Conservation (phyloP, 2,888 invertebrate genomes). For the Sarcophaga subvicina region DNA sequence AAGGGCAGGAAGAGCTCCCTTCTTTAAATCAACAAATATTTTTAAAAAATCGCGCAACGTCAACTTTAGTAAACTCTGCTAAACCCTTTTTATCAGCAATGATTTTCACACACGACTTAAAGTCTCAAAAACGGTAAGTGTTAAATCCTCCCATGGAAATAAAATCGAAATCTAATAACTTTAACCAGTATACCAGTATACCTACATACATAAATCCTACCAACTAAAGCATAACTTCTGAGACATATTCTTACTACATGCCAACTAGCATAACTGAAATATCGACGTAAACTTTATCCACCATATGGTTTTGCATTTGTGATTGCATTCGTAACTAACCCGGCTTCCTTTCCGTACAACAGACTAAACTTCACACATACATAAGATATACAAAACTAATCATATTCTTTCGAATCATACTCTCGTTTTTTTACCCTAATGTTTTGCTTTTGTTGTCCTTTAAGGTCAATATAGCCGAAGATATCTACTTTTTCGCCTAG, state of each 20-base stretch:
- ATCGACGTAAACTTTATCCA: too few species aligned
- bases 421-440: too few species aligned
- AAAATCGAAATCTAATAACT: neutral
- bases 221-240: too few species aligned
- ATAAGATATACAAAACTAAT: neutral
- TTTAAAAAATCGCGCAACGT: conserved; percentile 19
- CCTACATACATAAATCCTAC: too few species aligned
- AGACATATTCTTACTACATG: too few species aligned
- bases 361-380: neutral
- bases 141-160: neutral
- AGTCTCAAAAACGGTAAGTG: conserved; percentile 56
- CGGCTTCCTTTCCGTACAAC: neutral
- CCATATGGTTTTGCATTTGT: neutral
- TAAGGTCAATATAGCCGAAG: too few species aligned
- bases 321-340: neutral
- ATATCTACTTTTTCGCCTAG: too few species aligned
- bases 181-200: too few species aligned
- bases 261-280: too few species aligned
- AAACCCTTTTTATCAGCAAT: conserved; percentile 37
- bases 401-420: too few species aligned
- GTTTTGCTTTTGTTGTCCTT: too few species aligned
- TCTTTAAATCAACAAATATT: conserved; percentile 33
- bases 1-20: conserved; percentile 35
- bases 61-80: conserved; percentile 22
- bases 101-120: conserved; percentile 37